Percentiles rank a stretch among this genome's conserved stretches.
Evolutionary conservation across 2,888 invertebrate genomes (phyloP).

Genomic region (Platycheirus rosarum): DNA sequence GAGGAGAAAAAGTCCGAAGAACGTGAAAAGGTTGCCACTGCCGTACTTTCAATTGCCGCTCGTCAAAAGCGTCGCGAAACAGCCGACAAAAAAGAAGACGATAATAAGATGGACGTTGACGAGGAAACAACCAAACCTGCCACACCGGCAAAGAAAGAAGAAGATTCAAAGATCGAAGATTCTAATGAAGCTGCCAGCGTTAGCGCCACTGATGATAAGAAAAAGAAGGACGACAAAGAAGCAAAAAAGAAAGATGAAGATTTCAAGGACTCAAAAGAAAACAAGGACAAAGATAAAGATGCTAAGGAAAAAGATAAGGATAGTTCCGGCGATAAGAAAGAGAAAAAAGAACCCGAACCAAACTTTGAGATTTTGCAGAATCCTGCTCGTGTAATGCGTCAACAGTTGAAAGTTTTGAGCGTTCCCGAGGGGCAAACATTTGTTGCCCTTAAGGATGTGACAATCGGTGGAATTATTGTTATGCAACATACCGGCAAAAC

Average conservation of each 20-base stretch:
- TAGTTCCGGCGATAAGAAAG: constrained; percentile 78
- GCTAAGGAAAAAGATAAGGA: constrained; percentile 83
- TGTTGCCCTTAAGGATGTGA: constrained; percentile 93
- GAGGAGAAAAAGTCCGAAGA: constrained; percentile 99
- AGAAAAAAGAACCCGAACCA: constrained; percentile 94
- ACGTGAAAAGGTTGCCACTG: constrained; percentile 98
- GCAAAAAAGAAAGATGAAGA: constrained; percentile 68
- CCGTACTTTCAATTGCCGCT: constrained; percentile 97
- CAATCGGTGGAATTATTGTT: constrained; percentile 98
- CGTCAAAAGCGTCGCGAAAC: constrained; percentile 93
- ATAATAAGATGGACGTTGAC: constrained; percentile 95
- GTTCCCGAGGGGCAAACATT: constrained; percentile 92
- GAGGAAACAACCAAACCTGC: constrained; percentile 84
- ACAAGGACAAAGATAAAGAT: constrained; percentile 82
- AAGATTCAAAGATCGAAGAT: constrained; percentile 73
- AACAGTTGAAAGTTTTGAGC: constrained; percentile 91
- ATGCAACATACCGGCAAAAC: constrained; percentile 92
- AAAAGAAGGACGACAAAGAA: constrained; percentile 79
- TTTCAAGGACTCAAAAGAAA: constrained; percentile 81
- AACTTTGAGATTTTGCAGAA: constrained; percentile 95
- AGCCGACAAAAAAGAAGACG: constrained; percentile 84
- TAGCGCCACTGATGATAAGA: constrained; percentile 78
- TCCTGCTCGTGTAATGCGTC: constrained; percentile 96
- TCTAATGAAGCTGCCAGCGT: constrained; percentile 76
- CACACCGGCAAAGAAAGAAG: constrained; percentile 84